phyloP scores from a whole-genome alignment of 2,888 invertebrate genomes.

The Xanthia togata region DNA sequence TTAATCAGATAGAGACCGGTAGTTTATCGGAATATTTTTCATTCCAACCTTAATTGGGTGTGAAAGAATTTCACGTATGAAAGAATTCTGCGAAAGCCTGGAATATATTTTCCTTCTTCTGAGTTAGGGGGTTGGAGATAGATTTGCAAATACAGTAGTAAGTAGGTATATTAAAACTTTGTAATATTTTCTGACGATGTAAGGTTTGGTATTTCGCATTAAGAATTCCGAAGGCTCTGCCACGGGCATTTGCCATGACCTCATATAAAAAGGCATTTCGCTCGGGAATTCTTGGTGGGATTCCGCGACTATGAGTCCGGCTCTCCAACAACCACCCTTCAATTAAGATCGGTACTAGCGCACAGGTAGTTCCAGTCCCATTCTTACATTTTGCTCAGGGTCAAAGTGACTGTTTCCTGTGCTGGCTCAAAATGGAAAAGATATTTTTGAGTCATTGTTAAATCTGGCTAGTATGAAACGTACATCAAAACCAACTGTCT shows the following conservation, averaged over 20 bases:
- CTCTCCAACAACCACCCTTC: background rate
- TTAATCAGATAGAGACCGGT: constrained; percentile 5
- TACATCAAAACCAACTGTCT: constrained; percentile 1
- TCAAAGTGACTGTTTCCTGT: background rate
- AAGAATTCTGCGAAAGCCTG: constrained; percentile 20
- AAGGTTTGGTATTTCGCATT: constrained; percentile 1
- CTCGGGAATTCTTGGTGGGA: constrained; percentile 23
- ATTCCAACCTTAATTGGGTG: constrained; percentile 17
- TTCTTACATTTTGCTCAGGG: too few species aligned
- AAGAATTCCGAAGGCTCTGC: constrained; percentile 26
- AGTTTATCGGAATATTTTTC: constrained; percentile 13
- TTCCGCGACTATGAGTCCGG: constrained; percentile 9
- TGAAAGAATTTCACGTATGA: constrained; percentile 17
- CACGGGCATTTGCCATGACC: constrained; percentile 24
- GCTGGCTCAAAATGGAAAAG: background rate
- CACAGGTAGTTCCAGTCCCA: background rate
- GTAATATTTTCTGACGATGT: constrained; percentile 1
- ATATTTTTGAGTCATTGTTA: background rate
- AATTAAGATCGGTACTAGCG: background rate
- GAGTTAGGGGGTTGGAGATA: background rate
- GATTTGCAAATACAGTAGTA: background rate
- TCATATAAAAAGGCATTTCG: constrained; percentile 49
- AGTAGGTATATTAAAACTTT: background rate
- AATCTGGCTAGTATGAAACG: background rate
- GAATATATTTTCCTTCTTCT: background rate